Evolutionary conservation across 2,888 invertebrate species (phyloP), one percentile per base, ranked within the genome.

Genomic region (Pandemis heparana): DNA sequence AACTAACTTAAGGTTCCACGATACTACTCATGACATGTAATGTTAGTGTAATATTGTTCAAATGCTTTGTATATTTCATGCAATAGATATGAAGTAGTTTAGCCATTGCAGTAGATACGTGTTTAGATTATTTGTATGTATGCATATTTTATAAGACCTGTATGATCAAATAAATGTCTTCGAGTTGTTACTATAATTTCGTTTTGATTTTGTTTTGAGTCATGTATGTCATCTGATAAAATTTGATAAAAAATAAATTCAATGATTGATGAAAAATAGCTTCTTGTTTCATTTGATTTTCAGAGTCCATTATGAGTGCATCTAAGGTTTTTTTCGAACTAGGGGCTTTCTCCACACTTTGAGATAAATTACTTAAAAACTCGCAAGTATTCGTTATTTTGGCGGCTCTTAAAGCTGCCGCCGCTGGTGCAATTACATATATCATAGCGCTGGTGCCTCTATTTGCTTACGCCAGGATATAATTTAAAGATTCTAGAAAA

Each of bases 21-120:
- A 74, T 78, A 75, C 77, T 78, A 77, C 77, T 77, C 79, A 77
- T 80, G 75, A 78, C 77, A 80, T 79, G 63, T 73, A 78, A 80
- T 80, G 80, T 80, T 79, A 78, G 72, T 75, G 66, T 74, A 43
- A 53, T 73, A 75, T 79, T 77, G 78, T 80, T 80, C 79, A 46
- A 63, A 74, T 79, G 84, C 82, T 83, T 82, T 85, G 84, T 85
- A 83, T 78, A 80, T 75, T 77, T 76, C 75, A 64, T 75, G 75
- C 75, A 43, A 53, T 74, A 69, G 51, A 23, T 18, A n/a, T 38
- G 48, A 72, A 41, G 51, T 61, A 65, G 59, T 74, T 69, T 64
- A 60, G 38, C 32, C 56, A 48, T 64, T 60, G 41, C 41, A 60
- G 60, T 74, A 68, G 68, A 59, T 63, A 53, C 10, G 75, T 64